Evolutionary conservation across 2,113 vertebrate species (phyloP).

Genomic region (Hypomesus transpacificus): DNA sequence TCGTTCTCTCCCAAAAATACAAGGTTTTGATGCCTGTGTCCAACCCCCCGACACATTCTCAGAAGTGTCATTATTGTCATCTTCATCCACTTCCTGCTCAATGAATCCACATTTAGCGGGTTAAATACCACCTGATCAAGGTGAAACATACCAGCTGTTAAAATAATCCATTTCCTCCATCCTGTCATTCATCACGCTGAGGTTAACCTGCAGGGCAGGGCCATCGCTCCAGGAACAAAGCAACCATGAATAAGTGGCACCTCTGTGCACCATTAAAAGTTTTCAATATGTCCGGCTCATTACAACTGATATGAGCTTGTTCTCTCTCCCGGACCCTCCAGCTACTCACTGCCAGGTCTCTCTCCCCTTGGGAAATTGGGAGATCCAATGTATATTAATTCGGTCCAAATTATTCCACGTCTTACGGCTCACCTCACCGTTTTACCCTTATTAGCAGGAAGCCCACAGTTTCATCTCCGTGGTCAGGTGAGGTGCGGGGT

Average conservation of each 20-base stretch:
- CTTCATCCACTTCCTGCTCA: background rate
- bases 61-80: background rate
- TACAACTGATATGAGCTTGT: constrained; percentile 29
- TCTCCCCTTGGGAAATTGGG: constrained; percentile 46
- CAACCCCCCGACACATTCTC: background rate
- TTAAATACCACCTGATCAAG: background rate
- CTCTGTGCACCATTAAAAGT: constrained; percentile 46
- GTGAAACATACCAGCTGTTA: background rate
- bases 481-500: constrained; percentile 43
- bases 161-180: background rate
- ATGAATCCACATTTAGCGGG: background rate
- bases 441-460: constrained; percentile 61
- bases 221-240: background rate
- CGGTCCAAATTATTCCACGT: constrained; percentile 53
- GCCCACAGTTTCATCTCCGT: constrained; percentile 52
- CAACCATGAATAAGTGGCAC: constrained; percentile 36
- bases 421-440: constrained; percentile 49
- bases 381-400: constrained; percentile 58
- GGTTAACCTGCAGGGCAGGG: background rate
- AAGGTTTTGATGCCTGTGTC: too few species aligned
- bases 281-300: constrained; percentile 54
- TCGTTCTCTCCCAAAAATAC: too few species aligned
- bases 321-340: constrained; percentile 24
- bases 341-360: constrained; percentile 32
- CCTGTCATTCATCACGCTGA: background rate